Evolutionary conservation across 2,888 invertebrate genomes (phyloP).

Genomic region (Acheta domesticus): DNA sequence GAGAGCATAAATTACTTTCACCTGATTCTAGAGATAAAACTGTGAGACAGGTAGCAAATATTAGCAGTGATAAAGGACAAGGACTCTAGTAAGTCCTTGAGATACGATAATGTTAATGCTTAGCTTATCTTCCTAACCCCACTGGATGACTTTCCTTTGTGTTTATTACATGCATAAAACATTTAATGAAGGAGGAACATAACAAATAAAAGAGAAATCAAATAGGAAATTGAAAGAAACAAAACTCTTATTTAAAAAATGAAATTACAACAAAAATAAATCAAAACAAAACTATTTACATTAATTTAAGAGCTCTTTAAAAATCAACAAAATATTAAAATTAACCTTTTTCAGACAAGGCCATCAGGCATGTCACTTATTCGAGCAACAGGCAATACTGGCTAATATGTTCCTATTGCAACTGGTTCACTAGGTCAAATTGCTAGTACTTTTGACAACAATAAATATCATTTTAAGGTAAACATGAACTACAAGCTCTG

Average conservation of each 20-base stretch:
- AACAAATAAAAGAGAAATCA: slow-evolving; percentile 52
- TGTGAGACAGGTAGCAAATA: slow-evolving; percentile 2
- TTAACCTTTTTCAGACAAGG: slow-evolving; percentile 21
- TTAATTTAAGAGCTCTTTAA: slow-evolving; percentile 62
- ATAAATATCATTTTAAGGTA: slow-evolving; percentile 42
- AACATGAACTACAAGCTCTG: slow-evolving; percentile 18
- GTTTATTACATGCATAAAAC: slow-evolving; percentile 22
- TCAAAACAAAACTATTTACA: slow-evolving; percentile 74
- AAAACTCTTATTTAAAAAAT: slow-evolving; percentile 67
- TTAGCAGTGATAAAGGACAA: background rate
- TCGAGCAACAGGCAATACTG: slow-evolving; percentile 18
- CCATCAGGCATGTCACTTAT: background rate
- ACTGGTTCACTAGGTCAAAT: slow-evolving; percentile 20
- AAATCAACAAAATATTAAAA: slow-evolving; percentile 36
- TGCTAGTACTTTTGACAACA: slow-evolving; percentile 46
- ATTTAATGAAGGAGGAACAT: slow-evolving; percentile 36
- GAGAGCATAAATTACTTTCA: slow-evolving; percentile 18
- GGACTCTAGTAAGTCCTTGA: slow-evolving; percentile 2
- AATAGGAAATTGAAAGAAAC: slow-evolving; percentile 64
- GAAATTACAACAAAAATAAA: slow-evolving; percentile 71
- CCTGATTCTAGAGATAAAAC: slow-evolving; percentile 1
- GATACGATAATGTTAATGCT: background rate
- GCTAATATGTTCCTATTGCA: background rate
- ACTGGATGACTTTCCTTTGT: slow-evolving; percentile 34
- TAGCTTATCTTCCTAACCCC: slow-evolving; percentile 33